phyloP scores from a whole-genome alignment of 2,113 vertebrate genomes.

The Choloepus hoffmanni region DNA sequence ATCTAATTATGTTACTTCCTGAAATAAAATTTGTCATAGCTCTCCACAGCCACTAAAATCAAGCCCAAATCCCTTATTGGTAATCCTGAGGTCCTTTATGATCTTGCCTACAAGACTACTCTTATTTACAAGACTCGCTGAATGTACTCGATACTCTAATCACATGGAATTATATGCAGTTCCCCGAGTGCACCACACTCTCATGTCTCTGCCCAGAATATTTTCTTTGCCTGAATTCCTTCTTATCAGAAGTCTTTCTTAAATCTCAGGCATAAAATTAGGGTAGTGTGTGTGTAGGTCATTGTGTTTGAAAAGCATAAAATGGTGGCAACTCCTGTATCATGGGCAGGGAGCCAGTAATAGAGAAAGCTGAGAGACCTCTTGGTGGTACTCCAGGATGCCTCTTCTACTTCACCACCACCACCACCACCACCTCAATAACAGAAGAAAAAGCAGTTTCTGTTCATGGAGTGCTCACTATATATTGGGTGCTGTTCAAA shows the following conservation, averaged over 20 bases:
- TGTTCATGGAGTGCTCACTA: not conserved
- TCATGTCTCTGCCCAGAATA: not conserved
- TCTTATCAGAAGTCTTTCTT: not conserved
- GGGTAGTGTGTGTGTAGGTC: not conserved
- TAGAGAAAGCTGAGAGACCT: not conserved
- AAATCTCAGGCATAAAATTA: not conserved
- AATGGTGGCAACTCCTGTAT: not conserved
- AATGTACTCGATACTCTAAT: not conserved
- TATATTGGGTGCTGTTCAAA: not conserved
- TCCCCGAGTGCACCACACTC: not conserved
- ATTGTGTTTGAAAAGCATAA: not conserved
- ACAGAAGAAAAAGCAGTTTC: not conserved
- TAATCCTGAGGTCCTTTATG: not conserved
- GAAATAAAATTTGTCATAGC: not conserved
- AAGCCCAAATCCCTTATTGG: not conserved
- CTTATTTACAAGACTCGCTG: not conserved
- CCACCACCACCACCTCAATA: not conserved
- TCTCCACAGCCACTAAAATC: not conserved
- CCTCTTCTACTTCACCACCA: not conserved
- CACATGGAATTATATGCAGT: not conserved
- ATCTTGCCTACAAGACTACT: not conserved
- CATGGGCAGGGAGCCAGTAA: not conserved
- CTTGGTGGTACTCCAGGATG: rapidly evolving
- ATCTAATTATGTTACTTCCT: not conserved
- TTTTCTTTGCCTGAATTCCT: not conserved